phyloP scores from a whole-genome alignment of 2,797 vertebrate species.

The Mus caroli region DNA sequence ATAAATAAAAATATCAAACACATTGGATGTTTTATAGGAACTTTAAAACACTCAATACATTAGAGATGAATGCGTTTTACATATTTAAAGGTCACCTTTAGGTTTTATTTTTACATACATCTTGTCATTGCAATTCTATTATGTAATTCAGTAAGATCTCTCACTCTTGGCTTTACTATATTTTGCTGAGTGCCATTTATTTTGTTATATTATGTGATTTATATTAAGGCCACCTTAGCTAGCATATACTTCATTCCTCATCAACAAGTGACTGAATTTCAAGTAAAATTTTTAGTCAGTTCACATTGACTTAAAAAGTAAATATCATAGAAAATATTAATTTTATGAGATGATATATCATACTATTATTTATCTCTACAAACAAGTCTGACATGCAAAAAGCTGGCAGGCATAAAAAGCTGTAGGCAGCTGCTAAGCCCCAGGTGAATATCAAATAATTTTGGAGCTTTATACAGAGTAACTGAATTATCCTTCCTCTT shows the following conservation, averaged over 20 bases:
- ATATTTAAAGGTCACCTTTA: slow-evolving; percentile 56
- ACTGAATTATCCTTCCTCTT: slow-evolving; percentile 18
- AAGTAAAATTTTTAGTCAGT: slow-evolving; percentile 66
- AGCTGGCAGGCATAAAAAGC: not conserved
- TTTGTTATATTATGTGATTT: slow-evolving; percentile 62
- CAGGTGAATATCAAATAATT: slow-evolving; percentile 59
- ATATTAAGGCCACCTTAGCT: slow-evolving; percentile 1
- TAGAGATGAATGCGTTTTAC: slow-evolving; percentile 1
- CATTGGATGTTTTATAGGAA: slow-evolving; percentile 41
- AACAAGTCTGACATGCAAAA: slow-evolving; percentile 20
- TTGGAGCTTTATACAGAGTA: not conserved
- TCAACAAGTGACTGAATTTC: slow-evolving; percentile 62
- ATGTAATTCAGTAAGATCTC: not conserved
- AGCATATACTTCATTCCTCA: slow-evolving; percentile 57
- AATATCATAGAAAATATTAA: slow-evolving; percentile 70
- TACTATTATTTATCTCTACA: slow-evolving; percentile 71
- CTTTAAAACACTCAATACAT: slow-evolving; percentile 42
- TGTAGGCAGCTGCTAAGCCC: not conserved
- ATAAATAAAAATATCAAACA: slow-evolving; percentile 43
- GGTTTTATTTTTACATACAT: slow-evolving; percentile 21
- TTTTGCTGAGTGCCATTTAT: slow-evolving; percentile 50
- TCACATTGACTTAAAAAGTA: slow-evolving; percentile 72
- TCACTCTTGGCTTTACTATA: slow-evolving; percentile 24
- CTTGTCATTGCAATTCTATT: slow-evolving; percentile 7
- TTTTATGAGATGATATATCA: slow-evolving; percentile 62